Evolutionary conservation across 1,140 invertebrate species (phyloP).

Genomic region (Neotoxoptera formosana): DNA sequence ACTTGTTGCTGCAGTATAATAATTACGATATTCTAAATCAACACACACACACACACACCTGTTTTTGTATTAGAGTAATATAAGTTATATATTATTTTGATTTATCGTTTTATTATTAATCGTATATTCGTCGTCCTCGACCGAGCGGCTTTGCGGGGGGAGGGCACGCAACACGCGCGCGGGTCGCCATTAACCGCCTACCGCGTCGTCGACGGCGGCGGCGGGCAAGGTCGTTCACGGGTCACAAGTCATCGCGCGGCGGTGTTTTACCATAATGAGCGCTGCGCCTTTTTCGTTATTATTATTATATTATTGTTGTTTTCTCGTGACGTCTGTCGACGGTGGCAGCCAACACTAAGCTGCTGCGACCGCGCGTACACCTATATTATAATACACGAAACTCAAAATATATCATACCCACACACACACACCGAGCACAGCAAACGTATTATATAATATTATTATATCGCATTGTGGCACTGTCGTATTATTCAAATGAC

Average conservation of each 20-base stretch:
- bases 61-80: neutral
- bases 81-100: no score
- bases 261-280: constrained; percentile 47
- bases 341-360: neutral
- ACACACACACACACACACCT: neutral
- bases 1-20: neutral
- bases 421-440: neutral
- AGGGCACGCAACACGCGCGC: neutral
- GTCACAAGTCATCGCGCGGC: constrained; percentile 46
- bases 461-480: neutral
- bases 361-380: neutral
- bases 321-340: constrained; percentile 28
- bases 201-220: neutral
- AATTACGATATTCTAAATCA: neutral
- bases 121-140: constrained; percentile 14
- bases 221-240: constrained; percentile 50
- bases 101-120: neutral
- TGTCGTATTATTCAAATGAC: neutral
- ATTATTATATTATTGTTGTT: constrained; percentile 32
- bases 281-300: constrained; percentile 52
- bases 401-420: neutral
- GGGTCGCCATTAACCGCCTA: constrained; percentile 36
- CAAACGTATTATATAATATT: neutral
- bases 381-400: neutral
- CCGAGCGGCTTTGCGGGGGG: neutral